Conservation (phyloP, 1,140 invertebrate genomes). For the Papilio polyxenes region DNA sequence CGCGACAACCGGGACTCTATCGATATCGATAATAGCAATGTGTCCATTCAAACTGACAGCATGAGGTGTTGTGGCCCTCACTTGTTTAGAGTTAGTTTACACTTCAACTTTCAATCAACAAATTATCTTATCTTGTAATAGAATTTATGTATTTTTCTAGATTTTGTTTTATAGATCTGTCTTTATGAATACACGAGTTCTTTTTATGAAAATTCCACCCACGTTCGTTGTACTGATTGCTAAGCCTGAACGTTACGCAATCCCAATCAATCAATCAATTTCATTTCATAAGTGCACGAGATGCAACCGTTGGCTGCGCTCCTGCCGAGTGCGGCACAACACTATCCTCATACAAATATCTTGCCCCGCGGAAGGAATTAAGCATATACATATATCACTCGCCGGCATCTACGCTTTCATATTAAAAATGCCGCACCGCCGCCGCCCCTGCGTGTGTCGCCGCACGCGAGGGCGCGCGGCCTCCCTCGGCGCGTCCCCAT, state of each 20-base stretch:
- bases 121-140: no score
- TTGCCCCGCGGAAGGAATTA: not conserved
- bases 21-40: slow-evolving; percentile 1
- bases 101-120: no score
- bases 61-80: not conserved
- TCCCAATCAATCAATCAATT: no score
- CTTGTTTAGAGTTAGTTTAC: no score
- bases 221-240: no score
- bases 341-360: slow-evolving; percentile 2
- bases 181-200: no score
- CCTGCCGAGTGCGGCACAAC: not conserved
- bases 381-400: slow-evolving; percentile 11
- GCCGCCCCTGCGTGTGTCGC: not conserved
- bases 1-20: not conserved
- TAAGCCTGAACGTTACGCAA: no score
- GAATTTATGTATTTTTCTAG: no score
- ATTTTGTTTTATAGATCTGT: no score
- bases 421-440: slow-evolving; percentile 17
- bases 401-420: slow-evolving; percentile 15
- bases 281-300: not conserved
- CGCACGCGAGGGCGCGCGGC: slow-evolving; percentile 22
- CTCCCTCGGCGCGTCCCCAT: not conserved
- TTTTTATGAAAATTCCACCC: no score
- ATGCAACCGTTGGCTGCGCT: not conserved
- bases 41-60: not conserved